These are phyloP conservation scores for Lepidurus couesii DNA, from an alignment of 1,140 invertebrate genomes.

Conservation along the genomic window DNA sequence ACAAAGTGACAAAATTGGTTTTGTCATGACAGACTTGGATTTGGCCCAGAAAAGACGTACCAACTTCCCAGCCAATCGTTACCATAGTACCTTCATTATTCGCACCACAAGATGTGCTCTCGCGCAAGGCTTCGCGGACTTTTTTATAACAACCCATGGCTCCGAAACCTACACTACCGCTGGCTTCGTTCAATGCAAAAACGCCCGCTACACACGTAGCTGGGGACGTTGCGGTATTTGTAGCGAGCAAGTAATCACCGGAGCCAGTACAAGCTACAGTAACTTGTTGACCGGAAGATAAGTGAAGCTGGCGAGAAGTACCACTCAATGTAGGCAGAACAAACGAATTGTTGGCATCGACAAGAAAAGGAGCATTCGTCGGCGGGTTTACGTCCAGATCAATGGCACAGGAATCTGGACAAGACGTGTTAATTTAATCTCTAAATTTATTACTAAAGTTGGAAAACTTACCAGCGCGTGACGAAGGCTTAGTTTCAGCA, in stretches of 20 bases:
- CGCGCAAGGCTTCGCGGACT: conserved; percentile 31
- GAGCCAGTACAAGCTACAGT: conserved; percentile 32
- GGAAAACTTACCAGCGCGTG: not conserved
- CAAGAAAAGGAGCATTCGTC: conserved; percentile 3
- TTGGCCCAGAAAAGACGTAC: conserved; percentile 16
- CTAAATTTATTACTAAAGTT: not conserved
- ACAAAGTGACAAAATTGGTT: conserved; percentile 14
- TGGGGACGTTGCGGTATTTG: not conserved
- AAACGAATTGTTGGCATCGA: conserved; percentile 23
- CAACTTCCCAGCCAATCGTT: conserved; percentile 27
- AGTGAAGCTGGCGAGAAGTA: conserved; percentile 23
- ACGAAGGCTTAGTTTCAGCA: not conserved
- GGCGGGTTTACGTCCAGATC: conserved; percentile 29
- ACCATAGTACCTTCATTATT: conserved; percentile 24
- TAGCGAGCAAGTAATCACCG: conserved; percentile 26
- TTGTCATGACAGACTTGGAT: conserved; percentile 27
- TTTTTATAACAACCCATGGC: conserved; percentile 26
- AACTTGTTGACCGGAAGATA: conserved; percentile 27
- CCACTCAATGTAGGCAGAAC: conserved; percentile 27
- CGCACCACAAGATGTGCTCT: conserved; percentile 29
- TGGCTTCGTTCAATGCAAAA: conserved; percentile 9
- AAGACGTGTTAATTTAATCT: not conserved
- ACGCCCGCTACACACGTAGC: conserved; percentile 24
- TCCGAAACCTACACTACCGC: not conserved
- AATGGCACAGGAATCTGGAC: conserved; percentile 10